Percentiles rank a stretch among this genome's conserved stretches.
phyloP scores from a whole-genome alignment of 2,113 vertebrate genomes.

The Myiopsitta monachus region DNA sequence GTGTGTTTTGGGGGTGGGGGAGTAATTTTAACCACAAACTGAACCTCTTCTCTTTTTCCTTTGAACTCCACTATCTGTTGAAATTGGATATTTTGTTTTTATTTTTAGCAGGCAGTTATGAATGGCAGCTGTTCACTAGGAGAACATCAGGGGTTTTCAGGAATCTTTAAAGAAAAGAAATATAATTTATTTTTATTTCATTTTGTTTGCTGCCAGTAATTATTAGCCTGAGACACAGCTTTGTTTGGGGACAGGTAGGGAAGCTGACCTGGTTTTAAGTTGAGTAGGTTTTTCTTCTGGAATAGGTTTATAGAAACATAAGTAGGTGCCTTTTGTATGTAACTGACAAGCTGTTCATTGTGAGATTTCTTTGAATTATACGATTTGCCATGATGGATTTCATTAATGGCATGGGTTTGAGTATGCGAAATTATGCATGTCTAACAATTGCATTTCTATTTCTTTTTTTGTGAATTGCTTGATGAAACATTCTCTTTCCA shows the following conservation, averaged over 20 bases:
- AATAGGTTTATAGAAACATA: not conserved
- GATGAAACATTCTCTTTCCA: not conserved
- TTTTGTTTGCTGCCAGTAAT: not conserved
- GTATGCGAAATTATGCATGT: not conserved
- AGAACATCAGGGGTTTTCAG: not conserved
- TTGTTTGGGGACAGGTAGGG: not conserved
- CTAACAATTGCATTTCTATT: not conserved
- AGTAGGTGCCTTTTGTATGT: not conserved
- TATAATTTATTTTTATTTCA: not conserved
- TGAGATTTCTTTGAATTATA: not conserved
- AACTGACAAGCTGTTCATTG: not conserved
- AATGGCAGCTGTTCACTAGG: not conserved
- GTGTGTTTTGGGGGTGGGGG: not conserved
- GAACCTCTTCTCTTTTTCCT: not conserved
- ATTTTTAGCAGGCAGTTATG: constrained; percentile 25
- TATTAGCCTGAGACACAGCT: not conserved
- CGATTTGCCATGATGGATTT: not conserved
- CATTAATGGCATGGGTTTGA: not conserved
- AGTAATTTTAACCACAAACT: not conserved
- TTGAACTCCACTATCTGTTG: not conserved
- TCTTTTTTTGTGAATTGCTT: not conserved
- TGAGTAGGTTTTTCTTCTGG: not conserved
- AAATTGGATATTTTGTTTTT: not conserved
- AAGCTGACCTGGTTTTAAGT: not conserved
- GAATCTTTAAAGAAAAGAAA: not conserved